Percentiles rank a stretch among this genome's conserved stretches.
Evolutionary conservation across 2,113 vertebrate genomes (phyloP).

Genomic region (Laterallus jamaicensis): DNA sequence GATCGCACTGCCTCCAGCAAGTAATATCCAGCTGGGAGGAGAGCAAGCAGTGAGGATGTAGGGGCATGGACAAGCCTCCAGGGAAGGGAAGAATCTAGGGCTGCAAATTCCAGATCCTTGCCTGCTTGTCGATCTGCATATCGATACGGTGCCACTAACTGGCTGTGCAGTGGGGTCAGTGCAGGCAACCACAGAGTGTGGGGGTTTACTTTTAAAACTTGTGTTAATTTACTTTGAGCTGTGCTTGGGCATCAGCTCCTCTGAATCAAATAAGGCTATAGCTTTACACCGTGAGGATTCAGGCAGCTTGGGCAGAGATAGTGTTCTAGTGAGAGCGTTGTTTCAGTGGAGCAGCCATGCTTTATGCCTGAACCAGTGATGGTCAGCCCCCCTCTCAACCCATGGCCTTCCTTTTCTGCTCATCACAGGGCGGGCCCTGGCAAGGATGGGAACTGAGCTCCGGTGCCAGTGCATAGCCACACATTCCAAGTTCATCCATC

Average conservation of each 20-base stretch:
- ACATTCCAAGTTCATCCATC: conserved; percentile 75
- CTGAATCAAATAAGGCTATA: not conserved
- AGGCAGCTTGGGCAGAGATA: not conserved
- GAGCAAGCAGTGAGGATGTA: not conserved
- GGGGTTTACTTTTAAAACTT: not conserved
- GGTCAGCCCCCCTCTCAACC: not conserved
- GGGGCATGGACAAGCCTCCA: not conserved
- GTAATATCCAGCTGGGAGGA: not conserved
- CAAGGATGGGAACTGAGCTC: conserved; percentile 71
- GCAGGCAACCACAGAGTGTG: not conserved
- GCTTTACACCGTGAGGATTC: fast-evolving
- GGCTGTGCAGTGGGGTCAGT: fast-evolving
- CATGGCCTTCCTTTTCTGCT: not conserved
- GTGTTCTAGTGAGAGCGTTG: not conserved
- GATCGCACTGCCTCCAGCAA: not conserved
- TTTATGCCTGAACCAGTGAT: fast-evolving
- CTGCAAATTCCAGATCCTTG: not conserved
- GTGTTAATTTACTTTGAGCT: not conserved
- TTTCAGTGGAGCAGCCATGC: not conserved
- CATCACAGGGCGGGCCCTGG: conserved; percentile 64
- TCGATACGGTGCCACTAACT: not conserved
- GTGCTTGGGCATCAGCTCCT: not conserved
- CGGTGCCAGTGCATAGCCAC: conserved; percentile 87
- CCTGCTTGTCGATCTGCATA: not conserved
- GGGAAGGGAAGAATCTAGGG: not conserved